phyloP scores from a whole-genome alignment of 2,888 invertebrate species.

The Papilio demoleus region DNA sequence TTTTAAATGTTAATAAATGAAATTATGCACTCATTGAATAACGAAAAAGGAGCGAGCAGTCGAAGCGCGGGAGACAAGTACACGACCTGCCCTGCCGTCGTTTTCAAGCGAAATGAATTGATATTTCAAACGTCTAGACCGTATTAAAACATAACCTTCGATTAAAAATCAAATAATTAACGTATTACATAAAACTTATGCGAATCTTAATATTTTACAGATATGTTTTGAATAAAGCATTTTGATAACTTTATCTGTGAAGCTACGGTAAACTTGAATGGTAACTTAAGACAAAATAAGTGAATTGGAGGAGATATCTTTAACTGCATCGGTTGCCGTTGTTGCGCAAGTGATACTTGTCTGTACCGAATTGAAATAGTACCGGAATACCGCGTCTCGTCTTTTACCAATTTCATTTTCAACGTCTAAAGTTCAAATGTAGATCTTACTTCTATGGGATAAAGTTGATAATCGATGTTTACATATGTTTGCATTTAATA shows the following conservation, averaged over 20 bases:
- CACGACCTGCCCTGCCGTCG: no score
- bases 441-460: conserved; percentile 46
- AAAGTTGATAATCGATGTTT: conserved; percentile 44
- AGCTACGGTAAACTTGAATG: background rate
- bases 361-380: conserved; percentile 64
- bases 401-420: conserved; percentile 45
- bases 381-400: conserved; percentile 52
- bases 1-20: no score
- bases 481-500: conserved; percentile 50
- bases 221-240: no score
- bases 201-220: no score
- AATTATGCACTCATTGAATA: no score
- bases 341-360: conserved; percentile 63
- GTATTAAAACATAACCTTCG: no score
- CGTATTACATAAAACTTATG: no score
- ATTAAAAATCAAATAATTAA: no score
- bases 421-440: conserved; percentile 41
- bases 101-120: no score
- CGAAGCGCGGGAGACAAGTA: no score
- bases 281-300: conserved; percentile 21
- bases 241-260: background rate
- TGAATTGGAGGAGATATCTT: conserved; percentile 13
- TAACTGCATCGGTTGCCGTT: conserved; percentile 30
- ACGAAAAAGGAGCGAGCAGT: no score
- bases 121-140: no score